Conservation (phyloP, 2,888 invertebrate genomes). For the Drosophila kokeensis region DNA sequence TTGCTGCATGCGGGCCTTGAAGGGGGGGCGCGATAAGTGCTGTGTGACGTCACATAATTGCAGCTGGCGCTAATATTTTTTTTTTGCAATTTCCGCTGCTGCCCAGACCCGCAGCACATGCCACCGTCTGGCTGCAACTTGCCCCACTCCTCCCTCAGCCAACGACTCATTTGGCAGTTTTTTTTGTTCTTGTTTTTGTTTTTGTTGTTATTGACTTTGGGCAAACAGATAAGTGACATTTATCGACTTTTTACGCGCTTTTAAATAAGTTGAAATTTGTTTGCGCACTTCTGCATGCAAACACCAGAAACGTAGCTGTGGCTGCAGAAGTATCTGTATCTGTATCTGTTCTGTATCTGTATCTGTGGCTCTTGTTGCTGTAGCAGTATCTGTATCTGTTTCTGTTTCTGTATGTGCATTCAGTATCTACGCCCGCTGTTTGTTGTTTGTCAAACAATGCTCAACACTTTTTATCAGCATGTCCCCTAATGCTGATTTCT, state of each 20-base stretch:
- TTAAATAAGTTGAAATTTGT: constrained; percentile 79
- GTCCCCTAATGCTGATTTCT: constrained; percentile 58
- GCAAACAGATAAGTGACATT: constrained; percentile 81
- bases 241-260: constrained; percentile 81
- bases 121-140: constrained; percentile 1
- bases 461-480: constrained; percentile 70
- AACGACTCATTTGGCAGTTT: constrained; percentile 22
- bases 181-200: neutral
- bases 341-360: constrained; percentile 43
- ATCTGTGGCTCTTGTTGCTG: constrained; percentile 21
- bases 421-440: constrained; percentile 65
- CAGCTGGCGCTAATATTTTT: constrained; percentile 73
- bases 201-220: constrained; percentile 48
- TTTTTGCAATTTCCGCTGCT: constrained; percentile 53
- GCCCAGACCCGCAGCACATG: constrained; percentile 31
- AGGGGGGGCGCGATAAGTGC: constrained; percentile 31
- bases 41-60: constrained; percentile 75
- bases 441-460: constrained; percentile 65
- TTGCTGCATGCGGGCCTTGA: constrained; percentile 32
- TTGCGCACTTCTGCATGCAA: constrained; percentile 69
- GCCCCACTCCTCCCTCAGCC: neutral
- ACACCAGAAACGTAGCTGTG: constrained; percentile 31
- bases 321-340: constrained; percentile 43
- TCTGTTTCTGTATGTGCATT: constrained; percentile 39
- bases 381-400: constrained; percentile 38